Percentiles rank a stretch among this genome's conserved stretches.
These are phyloP conservation scores for Philonicus albiceps DNA, from an alignment of 2,888 invertebrate genomes.

Conservation along the genomic window DNA sequence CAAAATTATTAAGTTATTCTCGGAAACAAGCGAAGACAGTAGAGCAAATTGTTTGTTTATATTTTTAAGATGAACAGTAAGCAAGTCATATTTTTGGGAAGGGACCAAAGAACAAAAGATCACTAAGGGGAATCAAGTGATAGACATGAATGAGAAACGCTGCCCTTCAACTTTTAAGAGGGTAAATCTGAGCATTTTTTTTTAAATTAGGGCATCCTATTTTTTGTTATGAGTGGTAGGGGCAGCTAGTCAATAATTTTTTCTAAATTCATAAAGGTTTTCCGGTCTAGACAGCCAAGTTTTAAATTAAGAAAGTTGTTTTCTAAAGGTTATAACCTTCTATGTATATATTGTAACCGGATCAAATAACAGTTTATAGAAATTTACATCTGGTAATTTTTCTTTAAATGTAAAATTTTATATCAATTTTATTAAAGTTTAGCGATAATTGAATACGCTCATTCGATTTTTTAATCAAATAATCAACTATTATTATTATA, in stretches of 20 bases:
- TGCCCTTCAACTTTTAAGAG: not conserved
- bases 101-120: not conserved
- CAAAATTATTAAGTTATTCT: not conserved
- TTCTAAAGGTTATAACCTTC: too few species aligned
- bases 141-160: not conserved
- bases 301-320: too few species aligned
- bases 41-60: not conserved
- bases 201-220: not conserved
- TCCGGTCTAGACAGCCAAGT: not conserved
- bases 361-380: too few species aligned
- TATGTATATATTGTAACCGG: too few species aligned
- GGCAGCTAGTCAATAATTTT: too few species aligned
- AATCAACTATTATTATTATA: too few species aligned
- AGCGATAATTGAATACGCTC: too few species aligned
- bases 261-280: not conserved
- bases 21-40: not conserved
- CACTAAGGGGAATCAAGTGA: not conserved
- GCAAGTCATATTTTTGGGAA: not conserved
- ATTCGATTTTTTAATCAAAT: too few species aligned
- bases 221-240: not conserved
- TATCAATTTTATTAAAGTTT: too few species aligned
- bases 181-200: not conserved
- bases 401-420: too few species aligned
- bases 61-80: not conserved
- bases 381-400: too few species aligned